Base-by-base conservation (phyloP, 1,140 invertebrate genomes). In the Limonius californicus region DNA sequence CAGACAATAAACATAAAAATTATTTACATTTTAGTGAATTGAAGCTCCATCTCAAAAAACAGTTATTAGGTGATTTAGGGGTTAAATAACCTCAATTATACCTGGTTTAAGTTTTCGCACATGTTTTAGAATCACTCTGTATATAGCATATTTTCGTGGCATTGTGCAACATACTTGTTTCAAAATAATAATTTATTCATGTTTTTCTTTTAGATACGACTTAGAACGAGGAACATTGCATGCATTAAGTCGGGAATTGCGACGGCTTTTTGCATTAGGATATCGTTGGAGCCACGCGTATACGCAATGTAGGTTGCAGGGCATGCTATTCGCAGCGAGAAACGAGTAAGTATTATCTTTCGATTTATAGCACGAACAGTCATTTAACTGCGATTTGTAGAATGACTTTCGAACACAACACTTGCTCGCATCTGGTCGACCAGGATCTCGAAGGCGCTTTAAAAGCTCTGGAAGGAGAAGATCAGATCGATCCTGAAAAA, bases 291-390 rank as follows among this genome's bases (percentile, higher is more conserved):
- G 84, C 62, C 85, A 92, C 74, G 82, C 84, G 0, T 92, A 90
- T 74, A 91, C 90, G 0, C 91, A 93, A 76, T 94, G 91, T 71
- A 81, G 89, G 27, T 82, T 94, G 35, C 89, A 91, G 75, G 86
- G 84, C 19, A 82, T 90, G 71, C 81, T 93, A 0, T 84, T 87
- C 67, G 82, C 87, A 54, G 77, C 84, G 55, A 79, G 82, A 65
- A 75, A 82, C 66, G 76, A 81, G 85, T 85, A 77, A 2, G 53
- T 27, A 19, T 55, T 16, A 11, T 6, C 16, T 3, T 54, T 54
- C 16, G n/a, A 27, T 27, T 27, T 27, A 27, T 54, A 19, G 7
- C 2, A 11, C 15, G 9, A 54, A 23, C 50, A 55, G n/a, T 16
- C 16, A 50, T 18, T 50, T 14, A 27, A 55, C 21, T 14, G 14